Evolutionary conservation across 2,113 vertebrate species (phyloP).

Genomic region (Pao palembangensis): DNA sequence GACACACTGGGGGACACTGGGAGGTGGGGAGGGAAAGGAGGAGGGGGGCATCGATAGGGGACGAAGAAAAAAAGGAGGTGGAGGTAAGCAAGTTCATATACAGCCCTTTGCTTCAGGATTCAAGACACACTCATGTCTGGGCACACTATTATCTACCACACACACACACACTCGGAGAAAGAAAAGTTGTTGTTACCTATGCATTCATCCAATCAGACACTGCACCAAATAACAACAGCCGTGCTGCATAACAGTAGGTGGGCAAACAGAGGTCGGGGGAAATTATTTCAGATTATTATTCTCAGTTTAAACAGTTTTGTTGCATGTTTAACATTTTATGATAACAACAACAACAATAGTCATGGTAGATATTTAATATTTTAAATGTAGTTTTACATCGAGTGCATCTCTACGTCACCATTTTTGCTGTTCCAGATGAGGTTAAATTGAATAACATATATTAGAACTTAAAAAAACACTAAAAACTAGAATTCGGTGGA

Average conservation of each 20-base stretch:
- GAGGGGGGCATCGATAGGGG: constrained; percentile 19
- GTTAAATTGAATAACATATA: no score
- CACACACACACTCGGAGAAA: no score
- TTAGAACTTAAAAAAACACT: not conserved
- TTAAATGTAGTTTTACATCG: not conserved
- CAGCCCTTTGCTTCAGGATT: constrained; percentile 51
- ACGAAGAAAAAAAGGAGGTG: constrained; percentile 44
- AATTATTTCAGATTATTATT: no score
- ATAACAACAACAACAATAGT: no score
- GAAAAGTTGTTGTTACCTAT: no score
- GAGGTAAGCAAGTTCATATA: constrained; percentile 62
- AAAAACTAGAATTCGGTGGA: not conserved
- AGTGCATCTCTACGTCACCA: not conserved
- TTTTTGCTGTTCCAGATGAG: not conserved
- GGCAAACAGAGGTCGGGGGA: no score
- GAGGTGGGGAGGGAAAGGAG: not conserved
- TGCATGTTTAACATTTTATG: no score
- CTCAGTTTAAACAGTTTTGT: no score
- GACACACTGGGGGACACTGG: constrained; percentile 65
- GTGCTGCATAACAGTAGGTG: not conserved
- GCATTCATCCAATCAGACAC: no score
- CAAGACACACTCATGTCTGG: constrained; percentile 50
- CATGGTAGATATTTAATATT: not conserved
- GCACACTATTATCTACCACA: constrained; percentile 29
- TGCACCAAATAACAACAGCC: not conserved